A percentile compares a stretch with the other conserved stretches of the same genome.
Conservation (phyloP, 2,797 vertebrate genomes). For the Gambusia yucatana region DNA sequence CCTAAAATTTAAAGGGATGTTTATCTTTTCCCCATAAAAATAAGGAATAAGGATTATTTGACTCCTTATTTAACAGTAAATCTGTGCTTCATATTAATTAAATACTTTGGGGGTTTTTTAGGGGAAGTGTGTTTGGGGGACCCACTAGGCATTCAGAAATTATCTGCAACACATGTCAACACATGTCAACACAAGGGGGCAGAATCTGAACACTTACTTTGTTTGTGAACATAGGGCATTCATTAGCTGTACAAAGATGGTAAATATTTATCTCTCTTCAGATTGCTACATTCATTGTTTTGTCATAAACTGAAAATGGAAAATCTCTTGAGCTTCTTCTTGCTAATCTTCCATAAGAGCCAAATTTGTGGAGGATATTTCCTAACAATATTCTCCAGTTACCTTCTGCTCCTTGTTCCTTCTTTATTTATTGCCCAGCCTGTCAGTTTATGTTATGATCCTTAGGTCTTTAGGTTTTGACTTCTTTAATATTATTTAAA, state of each 20-base stretch:
- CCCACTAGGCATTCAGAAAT: background rate
- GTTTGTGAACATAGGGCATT: background rate
- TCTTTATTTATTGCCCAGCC: background rate
- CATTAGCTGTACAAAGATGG: background rate
- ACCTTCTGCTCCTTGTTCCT: background rate
- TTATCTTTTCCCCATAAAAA: background rate
- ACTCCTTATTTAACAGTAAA: background rate
- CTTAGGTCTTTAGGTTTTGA: background rate
- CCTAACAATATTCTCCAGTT: background rate
- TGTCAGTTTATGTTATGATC: background rate
- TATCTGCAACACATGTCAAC: background rate
- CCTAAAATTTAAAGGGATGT: background rate
- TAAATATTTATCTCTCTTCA: background rate
- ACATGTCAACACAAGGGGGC: constrained; percentile 36
- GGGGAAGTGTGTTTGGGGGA: no score
- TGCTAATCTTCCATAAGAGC: background rate
- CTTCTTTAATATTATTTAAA: background rate
- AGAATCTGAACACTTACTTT: constrained; percentile 1
- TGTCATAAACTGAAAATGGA: background rate
- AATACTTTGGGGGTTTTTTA: background rate
- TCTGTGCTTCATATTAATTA: background rate
- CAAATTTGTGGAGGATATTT: background rate
- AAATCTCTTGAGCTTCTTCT: background rate
- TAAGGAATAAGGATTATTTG: background rate
- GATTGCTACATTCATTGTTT: background rate